These are phyloP conservation scores for Spisula subtruncata DNA, from an alignment of 2,888 invertebrate species.

Conservation along the genomic window DNA sequence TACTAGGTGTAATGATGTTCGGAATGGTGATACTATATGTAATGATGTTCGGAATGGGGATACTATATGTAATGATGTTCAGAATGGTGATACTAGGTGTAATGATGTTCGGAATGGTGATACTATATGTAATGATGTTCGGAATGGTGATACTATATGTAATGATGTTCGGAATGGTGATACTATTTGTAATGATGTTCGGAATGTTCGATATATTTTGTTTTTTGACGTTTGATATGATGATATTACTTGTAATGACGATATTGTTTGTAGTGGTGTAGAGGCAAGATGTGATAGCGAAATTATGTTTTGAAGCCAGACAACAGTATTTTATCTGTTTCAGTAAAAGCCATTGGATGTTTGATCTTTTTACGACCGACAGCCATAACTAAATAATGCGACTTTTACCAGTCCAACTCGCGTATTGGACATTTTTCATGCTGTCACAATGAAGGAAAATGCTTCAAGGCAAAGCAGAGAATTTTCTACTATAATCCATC, in stretches of 20 bases:
- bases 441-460: not conserved
- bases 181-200: not conserved
- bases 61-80: not conserved
- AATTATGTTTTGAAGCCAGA: no score
- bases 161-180: not conserved
- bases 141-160: no score
- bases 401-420: not conserved
- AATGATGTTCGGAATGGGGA: not conserved
- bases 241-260: no score
- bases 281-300: no score
- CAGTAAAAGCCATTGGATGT: not conserved
- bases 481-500: conserved; percentile 20
- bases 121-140: no score
- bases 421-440: conserved; percentile 16
- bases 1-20: not conserved
- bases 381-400: not conserved
- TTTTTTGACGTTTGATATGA: no score
- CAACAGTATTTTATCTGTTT: not conserved
- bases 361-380: not conserved
- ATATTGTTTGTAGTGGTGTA: no score
- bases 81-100: not conserved
- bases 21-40: not conserved
- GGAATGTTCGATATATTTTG: not conserved
- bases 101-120: no score
- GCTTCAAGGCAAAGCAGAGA: conserved; percentile 14